These are phyloP conservation scores for Metopia argyrocephala DNA, from an alignment of 2,888 invertebrate genomes.

Conservation along the genomic window DNA sequence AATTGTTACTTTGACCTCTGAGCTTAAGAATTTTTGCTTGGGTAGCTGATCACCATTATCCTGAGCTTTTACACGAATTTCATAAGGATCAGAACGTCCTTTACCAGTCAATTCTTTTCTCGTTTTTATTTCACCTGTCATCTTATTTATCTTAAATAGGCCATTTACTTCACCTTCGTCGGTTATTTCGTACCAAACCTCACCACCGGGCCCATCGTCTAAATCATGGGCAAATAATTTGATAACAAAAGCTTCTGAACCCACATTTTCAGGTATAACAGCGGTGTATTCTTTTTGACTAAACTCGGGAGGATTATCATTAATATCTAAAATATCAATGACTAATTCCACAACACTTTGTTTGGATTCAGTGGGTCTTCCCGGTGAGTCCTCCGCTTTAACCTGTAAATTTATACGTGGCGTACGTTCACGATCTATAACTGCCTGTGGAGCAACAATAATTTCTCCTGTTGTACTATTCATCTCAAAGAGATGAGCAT, in stretches of 20 bases:
- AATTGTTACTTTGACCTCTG: conserved; percentile 83
- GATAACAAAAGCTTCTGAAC: conserved; percentile 83
- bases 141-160: conserved; percentile 83
- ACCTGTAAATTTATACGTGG: conserved; percentile 85
- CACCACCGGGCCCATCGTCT: conserved; percentile 86
- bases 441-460: conserved; percentile 83
- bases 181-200: conserved; percentile 85
- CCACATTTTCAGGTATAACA: conserved; percentile 88
- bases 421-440: conserved; percentile 86
- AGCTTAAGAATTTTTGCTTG: conserved; percentile 80
- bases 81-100: conserved; percentile 86
- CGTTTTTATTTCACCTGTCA: conserved; percentile 85
- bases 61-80: conserved; percentile 83
- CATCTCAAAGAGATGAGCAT: conserved; percentile 85
- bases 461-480: conserved; percentile 85
- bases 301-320: conserved; percentile 87
- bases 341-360: conserved; percentile 83
- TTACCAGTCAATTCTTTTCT: conserved; percentile 85
- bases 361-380: conserved; percentile 83
- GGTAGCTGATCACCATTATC: conserved; percentile 83
- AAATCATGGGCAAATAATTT: conserved; percentile 86
- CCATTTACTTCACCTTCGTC: conserved; percentile 87
- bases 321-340: conserved; percentile 87
- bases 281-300: conserved; percentile 83
- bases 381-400: conserved; percentile 87